Conservation (phyloP, 2,113 vertebrate species). For the Neolamprologus sp. region DNA sequence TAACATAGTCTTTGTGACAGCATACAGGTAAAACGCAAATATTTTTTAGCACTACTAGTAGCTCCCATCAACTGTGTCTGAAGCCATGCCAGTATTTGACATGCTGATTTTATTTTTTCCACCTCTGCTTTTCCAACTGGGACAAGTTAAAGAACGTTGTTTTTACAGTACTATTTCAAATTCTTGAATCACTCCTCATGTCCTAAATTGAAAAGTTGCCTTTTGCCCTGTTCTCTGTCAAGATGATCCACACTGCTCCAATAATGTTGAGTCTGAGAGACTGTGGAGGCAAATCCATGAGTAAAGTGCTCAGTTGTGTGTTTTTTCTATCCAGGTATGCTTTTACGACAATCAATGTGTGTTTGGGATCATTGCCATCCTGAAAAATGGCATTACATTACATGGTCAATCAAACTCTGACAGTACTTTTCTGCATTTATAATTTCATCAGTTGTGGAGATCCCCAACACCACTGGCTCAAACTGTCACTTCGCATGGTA, state of each 20-base stretch:
- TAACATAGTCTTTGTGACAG: not conserved
- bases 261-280: not conserved
- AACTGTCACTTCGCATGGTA: not conserved
- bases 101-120: not conserved
- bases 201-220: not conserved
- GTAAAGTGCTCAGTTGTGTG: not conserved
- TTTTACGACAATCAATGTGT: not conserved
- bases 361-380: not conserved
- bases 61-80: not conserved
- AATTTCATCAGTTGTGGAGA: not conserved
- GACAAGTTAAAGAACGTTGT: fast-evolving
- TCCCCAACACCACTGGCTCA: not conserved
- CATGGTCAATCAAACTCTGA: not conserved
- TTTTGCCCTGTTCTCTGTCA: not conserved
- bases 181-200: not conserved
- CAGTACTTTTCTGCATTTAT: not conserved
- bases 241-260: not conserved
- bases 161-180: not conserved
- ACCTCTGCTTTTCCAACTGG: not conserved
- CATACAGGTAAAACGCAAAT: not conserved
- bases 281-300: not conserved
- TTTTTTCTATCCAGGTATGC: not conserved
- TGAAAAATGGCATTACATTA: not conserved
- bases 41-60: not conserved
- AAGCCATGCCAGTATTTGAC: not conserved